phyloP scores from a whole-genome alignment of 2,888 invertebrate genomes.

The Branchellion lobata region DNA sequence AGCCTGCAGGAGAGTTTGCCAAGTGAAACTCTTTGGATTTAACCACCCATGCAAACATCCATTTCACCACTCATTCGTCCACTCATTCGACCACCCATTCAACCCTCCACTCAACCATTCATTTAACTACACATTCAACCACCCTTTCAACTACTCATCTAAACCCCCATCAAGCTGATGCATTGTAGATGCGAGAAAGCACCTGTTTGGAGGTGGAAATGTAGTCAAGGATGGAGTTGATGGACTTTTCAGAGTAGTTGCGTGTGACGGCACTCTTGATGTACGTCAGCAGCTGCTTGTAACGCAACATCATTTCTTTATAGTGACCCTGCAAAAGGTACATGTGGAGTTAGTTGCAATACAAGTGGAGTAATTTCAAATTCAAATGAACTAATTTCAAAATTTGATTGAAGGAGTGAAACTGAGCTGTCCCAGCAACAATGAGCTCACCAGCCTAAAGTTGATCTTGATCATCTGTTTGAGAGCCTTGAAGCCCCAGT shows the following conservation, averaged over 20 bases:
- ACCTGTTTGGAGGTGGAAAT: slow-evolving; percentile 99
- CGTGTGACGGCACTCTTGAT: slow-evolving; percentile 98
- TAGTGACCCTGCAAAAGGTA: slow-evolving; percentile 81
- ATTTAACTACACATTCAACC: too few relatives aligned
- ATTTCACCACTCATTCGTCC: too few relatives aligned
- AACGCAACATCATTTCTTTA: slow-evolving; percentile 90
- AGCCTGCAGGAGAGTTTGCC: slow-evolving; percentile 21
- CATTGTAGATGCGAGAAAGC: too few relatives aligned
- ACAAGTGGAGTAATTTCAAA: too few relatives aligned
- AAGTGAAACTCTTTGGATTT: neutral
- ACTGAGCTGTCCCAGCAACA: neutral
- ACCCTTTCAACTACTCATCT: too few relatives aligned
- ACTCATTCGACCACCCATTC: too few relatives aligned
- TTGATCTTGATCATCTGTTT: slow-evolving; percentile 99
- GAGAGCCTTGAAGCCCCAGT: slow-evolving; percentile 99
- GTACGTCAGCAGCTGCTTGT: slow-evolving; percentile 92
- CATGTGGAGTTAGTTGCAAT: neutral
- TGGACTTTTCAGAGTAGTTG: slow-evolving; percentile 98
- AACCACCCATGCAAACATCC: too few relatives aligned
- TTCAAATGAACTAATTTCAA: slow-evolving; percentile 8
- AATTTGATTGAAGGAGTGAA: neutral
- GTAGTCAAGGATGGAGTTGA: slow-evolving; percentile 97
- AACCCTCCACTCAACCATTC: too few relatives aligned
- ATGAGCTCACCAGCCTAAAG: slow-evolving; percentile 78
- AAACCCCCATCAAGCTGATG: too few relatives aligned